Evolutionary conservation across 2,797 vertebrate genomes (phyloP).

Genomic region (Sciaenops ocellatus): DNA sequence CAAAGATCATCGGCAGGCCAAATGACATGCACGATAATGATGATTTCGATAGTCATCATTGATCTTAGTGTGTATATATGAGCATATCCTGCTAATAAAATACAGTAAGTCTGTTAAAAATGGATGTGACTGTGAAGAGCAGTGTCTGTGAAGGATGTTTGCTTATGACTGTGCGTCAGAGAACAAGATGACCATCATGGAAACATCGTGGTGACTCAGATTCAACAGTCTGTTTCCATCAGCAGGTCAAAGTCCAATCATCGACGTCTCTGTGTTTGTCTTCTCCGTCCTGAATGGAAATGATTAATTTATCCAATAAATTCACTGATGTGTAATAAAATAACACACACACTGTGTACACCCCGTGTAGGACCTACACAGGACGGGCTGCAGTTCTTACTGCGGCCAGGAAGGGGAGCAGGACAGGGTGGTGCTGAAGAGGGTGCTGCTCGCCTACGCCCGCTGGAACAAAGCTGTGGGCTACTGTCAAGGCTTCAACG

Average conservation of each 20-base stretch:
- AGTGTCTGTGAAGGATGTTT: slow-evolving; percentile 69
- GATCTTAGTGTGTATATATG: neutral
- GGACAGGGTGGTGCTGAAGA: slow-evolving; percentile 95
- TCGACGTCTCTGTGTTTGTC: neutral
- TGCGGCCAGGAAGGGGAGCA: slow-evolving; percentile 98
- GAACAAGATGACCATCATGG: slow-evolving; percentile 50
- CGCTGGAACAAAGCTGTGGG: slow-evolving; percentile 98
- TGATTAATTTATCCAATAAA: neutral
- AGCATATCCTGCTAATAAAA: neutral
- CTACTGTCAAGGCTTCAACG: slow-evolving; percentile 99
- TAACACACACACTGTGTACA: neutral
- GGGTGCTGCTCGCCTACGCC: slow-evolving; percentile 95
- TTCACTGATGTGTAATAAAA: neutral
- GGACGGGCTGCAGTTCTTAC: slow-evolving; percentile 98
- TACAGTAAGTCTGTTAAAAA: too few species aligned
- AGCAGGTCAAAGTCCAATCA: slow-evolving; percentile 52
- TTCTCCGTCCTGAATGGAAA: neutral
- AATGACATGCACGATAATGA: neutral
- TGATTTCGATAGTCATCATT: neutral
- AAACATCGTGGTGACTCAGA: slow-evolving; percentile 68
- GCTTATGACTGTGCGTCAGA: slow-evolving; percentile 57
- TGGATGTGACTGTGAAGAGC: neutral
- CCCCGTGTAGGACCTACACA: slow-evolving; percentile 92
- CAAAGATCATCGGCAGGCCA: too few species aligned
- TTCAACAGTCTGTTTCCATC: slow-evolving; percentile 14